Evolutionary conservation across 2,797 vertebrate genomes (phyloP), one percentile per base, ranked within the genome.

Genomic region (Sebastolobus alascanus): DNA sequence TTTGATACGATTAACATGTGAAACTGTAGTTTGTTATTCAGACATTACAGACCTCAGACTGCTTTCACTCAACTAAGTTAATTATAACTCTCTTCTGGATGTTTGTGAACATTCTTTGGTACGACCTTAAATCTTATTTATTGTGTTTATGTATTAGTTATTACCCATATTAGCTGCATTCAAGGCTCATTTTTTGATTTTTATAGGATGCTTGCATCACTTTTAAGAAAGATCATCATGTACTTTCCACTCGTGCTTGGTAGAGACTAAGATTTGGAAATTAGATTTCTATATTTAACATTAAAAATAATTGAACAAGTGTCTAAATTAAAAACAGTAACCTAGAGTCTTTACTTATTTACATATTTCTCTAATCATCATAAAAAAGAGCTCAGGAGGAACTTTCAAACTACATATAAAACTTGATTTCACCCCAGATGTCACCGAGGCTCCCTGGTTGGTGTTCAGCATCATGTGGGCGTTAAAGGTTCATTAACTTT

Each of bases 21-120:
- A 37, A 37, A n/a, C 27, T 69, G 77, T 12, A 58, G 81, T 79
- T 83, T 80, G 59, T 83, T 86, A 55, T 54, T 79, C 68, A 46
- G 73, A 38, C 14, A 35, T 79, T 16, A 80, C 73, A 16, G 80
- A 33, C 35, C 35, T 37, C 31, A 31, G 31, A 31, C 31, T 31
- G 5, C 4, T 4, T 4, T 31, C 31, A 31, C 31, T 31, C 8
- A 10, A 52, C 43, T 52, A 70, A 70, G 10, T 55, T 4, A 66
- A 73, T 61, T 65, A 50, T 6, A 59, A n/a, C 63, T 50, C 38
- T 8, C 37, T 25, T 25, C 66, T 54, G 35, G 12, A 38, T 29
- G 64, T 77, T 74, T 50, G 0, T n/a, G 20, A 37, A 31, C 73
- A 56, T 66, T 35, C 22, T 37, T 63, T 22, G 14, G 74, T 14